Percentiles rank a stretch among this genome's conserved stretches.
These are phyloP conservation scores for Lycocerus yunnanus DNA, from an alignment of 2,888 invertebrate genomes.

Conservation along the genomic window DNA sequence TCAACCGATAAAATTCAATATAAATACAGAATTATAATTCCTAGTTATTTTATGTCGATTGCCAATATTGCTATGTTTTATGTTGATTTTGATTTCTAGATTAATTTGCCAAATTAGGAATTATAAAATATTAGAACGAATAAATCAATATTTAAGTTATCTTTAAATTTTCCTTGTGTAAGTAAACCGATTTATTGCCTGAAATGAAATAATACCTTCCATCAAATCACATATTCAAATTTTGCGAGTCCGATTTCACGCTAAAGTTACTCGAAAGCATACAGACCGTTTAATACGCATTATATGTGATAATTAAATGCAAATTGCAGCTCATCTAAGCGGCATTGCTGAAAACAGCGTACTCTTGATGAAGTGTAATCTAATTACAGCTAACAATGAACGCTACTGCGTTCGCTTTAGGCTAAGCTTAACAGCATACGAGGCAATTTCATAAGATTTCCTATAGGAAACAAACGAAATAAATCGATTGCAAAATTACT, in stretches of 20 bases:
- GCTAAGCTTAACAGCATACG: conserved; percentile 17
- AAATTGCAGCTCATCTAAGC: conserved; percentile 57
- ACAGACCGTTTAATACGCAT: conserved; percentile 54
- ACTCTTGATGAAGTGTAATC: conserved; percentile 57
- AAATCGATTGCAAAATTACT: background rate
- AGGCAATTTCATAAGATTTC: conserved; percentile 28
- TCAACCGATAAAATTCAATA: conserved; percentile 29
- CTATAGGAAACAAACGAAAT: background rate
- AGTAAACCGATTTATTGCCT: conserved; percentile 25
- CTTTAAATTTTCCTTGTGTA: background rate
- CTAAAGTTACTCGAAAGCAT: conserved; percentile 47
- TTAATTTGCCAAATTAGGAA: conserved; percentile 2
- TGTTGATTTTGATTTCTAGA: conserved; percentile 18
- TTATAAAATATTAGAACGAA: background rate
- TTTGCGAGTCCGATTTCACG: conserved; percentile 52
- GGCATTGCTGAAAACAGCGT: conserved; percentile 55
- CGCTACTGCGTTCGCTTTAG: conserved; percentile 35
- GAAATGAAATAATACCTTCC: conserved; percentile 24
- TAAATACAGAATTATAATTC: conserved; percentile 19
- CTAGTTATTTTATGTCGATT: conserved; percentile 17
- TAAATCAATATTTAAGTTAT: conserved; percentile 1
- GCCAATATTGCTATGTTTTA: conserved; percentile 12
- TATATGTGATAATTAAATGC: conserved; percentile 59
- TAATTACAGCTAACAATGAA: conserved; percentile 55
- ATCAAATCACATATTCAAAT: conserved; percentile 51